Conservation (phyloP, 2,113 vertebrate genomes). For the Thamnaconus septentrionalis region DNA sequence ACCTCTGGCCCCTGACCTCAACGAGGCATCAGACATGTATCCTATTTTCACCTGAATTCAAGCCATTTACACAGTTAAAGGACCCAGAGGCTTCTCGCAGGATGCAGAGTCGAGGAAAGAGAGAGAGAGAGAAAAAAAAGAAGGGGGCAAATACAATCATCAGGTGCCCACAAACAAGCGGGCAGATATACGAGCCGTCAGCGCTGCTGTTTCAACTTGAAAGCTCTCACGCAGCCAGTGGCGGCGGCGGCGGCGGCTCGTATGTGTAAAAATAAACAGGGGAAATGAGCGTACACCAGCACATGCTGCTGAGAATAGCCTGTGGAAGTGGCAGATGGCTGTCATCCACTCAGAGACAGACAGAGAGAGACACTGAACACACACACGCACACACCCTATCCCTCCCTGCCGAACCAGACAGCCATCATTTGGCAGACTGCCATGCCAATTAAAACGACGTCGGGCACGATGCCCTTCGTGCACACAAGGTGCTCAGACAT, state of each 20-base stretch:
- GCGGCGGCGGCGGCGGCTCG: not conserved
- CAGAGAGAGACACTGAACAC: conserved; percentile 19
- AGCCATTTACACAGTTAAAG: too few relatives aligned
- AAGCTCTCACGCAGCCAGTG: too few relatives aligned
- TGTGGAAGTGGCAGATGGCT: conserved; percentile 64
- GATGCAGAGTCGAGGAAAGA: too few relatives aligned
- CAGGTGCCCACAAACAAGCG: too few relatives aligned
- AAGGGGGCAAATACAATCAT: too few relatives aligned
- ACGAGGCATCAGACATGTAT: too few relatives aligned
- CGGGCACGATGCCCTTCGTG: conserved; percentile 43
- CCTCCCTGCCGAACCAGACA: conserved; percentile 40
- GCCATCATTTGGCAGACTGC: conserved; percentile 59
- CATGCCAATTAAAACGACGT: conserved; percentile 67
- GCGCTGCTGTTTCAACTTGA: too few relatives aligned
- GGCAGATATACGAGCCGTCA: too few relatives aligned
- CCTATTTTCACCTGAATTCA: too few relatives aligned
- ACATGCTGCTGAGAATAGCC: conserved; percentile 35
- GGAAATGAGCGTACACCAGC: conserved; percentile 3
- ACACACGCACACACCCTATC: conserved; percentile 9
- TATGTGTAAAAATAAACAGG: not conserved
- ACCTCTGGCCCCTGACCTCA: too few relatives aligned
- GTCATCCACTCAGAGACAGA: conserved; percentile 47
- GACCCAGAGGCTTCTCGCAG: too few relatives aligned
- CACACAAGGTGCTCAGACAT: conserved; percentile 16
- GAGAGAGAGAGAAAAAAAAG: too few relatives aligned